phyloP scores from a whole-genome alignment of 2,797 vertebrate species.

The Rhinoraja longicauda region DNA sequence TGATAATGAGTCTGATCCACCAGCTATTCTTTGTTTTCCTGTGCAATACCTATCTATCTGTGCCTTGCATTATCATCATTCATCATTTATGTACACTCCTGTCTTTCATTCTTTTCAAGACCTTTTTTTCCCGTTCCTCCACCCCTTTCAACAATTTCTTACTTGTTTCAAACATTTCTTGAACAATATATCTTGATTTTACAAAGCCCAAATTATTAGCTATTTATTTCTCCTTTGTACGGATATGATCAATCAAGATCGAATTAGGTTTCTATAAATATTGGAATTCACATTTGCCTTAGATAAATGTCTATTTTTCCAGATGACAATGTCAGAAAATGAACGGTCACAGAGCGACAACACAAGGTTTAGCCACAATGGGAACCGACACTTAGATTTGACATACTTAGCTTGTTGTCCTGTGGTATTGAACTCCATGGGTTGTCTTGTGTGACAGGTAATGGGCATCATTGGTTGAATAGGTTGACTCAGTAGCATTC shows the following conservation, averaged over 20 bases:
- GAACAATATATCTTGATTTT: not conserved
- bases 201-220: not conserved
- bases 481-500: conserved; percentile 66
- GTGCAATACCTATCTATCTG: not conserved
- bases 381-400: not conserved
- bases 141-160: not conserved
- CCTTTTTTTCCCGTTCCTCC: not conserved
- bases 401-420: conserved; percentile 63
- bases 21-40: not conserved
- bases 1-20: not conserved
- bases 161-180: not conserved
- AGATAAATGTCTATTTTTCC: not conserved
- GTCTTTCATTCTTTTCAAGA: not conserved
- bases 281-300: not conserved
- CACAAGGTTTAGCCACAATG: not conserved
- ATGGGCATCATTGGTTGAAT: conserved; percentile 71
- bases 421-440: conserved; percentile 53
- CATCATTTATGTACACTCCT: not conserved
- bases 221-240: not conserved
- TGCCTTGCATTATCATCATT: not conserved
- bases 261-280: not conserved
- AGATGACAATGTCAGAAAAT: not conserved
- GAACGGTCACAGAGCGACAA: not conserved
- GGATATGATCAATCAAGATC: not conserved
- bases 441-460: conserved; percentile 58